Conservation (phyloP, 2,113 vertebrate species). For the Cricetomys ansorgei region DNA sequence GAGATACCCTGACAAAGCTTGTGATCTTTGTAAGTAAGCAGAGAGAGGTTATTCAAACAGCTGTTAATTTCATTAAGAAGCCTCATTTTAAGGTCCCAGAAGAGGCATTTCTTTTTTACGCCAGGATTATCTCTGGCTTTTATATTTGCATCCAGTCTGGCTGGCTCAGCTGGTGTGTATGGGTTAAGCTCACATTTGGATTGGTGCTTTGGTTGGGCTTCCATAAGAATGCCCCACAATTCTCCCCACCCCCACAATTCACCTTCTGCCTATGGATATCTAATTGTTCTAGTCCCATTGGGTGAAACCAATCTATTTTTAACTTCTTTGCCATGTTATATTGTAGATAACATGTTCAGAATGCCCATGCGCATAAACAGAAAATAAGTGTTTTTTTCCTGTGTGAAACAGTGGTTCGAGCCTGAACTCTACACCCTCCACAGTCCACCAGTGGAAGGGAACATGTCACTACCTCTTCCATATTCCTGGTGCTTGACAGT, state of each 20-base stretch:
- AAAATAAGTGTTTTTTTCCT: neutral
- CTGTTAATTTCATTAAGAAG: constrained; percentile 74
- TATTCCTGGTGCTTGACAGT: neutral
- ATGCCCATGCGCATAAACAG: neutral
- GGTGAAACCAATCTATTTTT: neutral
- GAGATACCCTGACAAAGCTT: constrained; percentile 45
- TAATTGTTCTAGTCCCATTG: neutral
- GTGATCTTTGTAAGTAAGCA: constrained; percentile 64
- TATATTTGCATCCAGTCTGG: constrained; percentile 52
- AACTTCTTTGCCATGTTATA: neutral
- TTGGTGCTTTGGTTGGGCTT: constrained; percentile 39
- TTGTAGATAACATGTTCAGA: neutral
- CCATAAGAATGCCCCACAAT: neutral
- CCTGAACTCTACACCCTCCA: neutral
- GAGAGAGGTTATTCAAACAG: constrained; percentile 63
- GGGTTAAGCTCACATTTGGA: constrained; percentile 40
- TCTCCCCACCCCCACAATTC: neutral
- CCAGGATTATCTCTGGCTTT: constrained; percentile 67
- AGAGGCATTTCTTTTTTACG: constrained; percentile 60
- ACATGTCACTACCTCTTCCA: neutral
- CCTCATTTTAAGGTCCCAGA: constrained; percentile 63
- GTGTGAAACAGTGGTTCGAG: neutral
- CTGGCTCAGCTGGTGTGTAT: constrained; percentile 25
- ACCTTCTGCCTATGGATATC: neutral
- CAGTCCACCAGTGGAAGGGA: neutral